A percentile compares a stretch with the other conserved stretches of the same genome.
Conservation (phyloP, 2,113 vertebrate genomes). For the Sapayoa aenigma region DNA sequence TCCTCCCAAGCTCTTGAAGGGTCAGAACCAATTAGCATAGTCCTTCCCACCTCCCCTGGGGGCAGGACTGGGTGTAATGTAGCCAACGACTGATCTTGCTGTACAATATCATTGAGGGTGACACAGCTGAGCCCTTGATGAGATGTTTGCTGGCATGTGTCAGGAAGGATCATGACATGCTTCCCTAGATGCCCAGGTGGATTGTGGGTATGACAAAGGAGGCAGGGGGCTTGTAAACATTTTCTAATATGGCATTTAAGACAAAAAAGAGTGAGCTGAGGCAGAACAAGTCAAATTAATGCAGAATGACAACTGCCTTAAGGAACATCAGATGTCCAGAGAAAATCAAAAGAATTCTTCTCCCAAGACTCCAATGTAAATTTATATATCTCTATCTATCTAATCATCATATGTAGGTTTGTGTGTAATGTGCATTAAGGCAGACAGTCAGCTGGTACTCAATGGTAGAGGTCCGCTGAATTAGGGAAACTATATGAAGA, state of each 20-base stretch:
- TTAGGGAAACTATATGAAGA: neutral
- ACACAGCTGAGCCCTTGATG: slow-evolving; percentile 67
- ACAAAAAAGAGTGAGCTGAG: slow-evolving; percentile 37
- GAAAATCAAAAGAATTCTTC: slow-evolving; percentile 16
- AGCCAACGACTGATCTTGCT: slow-evolving; percentile 62
- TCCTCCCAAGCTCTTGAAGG: neutral
- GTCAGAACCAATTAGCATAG: slow-evolving; percentile 47
- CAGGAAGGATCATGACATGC: slow-evolving; percentile 55
- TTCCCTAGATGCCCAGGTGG: slow-evolving; percentile 28
- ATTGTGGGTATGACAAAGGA: slow-evolving; percentile 35
- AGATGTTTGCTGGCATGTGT: slow-evolving; percentile 69
- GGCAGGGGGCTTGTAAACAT: neutral
- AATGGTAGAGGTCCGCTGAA: neutral
- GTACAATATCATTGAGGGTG: slow-evolving; percentile 19
- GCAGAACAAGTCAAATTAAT: slow-evolving; percentile 53
- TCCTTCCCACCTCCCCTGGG: slow-evolving; percentile 8
- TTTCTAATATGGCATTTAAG: slow-evolving; percentile 65
- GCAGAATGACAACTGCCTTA: slow-evolving; percentile 56
- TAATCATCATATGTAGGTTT: neutral
- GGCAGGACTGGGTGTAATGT: slow-evolving; percentile 55
- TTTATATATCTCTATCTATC: neutral
- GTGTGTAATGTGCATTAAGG: neutral
- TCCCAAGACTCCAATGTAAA: neutral
- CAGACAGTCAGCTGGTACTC: neutral
- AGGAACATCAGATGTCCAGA: slow-evolving; percentile 35